A percentile compares a stretch with the other conserved stretches of the same genome.
Evolutionary conservation across 2,888 invertebrate species (phyloP).

Genomic region (Mylabris sibirica): DNA sequence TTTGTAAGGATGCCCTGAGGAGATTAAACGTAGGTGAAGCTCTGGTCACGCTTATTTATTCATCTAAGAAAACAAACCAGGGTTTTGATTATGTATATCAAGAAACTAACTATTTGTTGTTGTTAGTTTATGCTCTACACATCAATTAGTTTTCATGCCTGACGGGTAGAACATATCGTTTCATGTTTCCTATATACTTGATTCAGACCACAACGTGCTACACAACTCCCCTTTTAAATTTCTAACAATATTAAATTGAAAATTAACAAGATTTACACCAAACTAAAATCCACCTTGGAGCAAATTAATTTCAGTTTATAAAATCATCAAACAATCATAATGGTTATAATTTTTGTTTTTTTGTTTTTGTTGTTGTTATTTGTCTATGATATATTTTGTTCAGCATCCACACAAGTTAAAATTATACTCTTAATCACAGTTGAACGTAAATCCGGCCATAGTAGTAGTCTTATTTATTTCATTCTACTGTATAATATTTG

Average conservation of each 20-base stretch:
- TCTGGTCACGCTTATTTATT: constrained; percentile 6
- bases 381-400: neutral
- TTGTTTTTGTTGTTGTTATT: neutral
- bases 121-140: constrained; percentile 12
- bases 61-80: neutral
- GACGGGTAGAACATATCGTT: neutral
- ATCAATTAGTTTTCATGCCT: constrained; percentile 13
- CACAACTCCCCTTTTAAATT: neutral
- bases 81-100: constrained; percentile 12
- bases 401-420: neutral
- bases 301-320: neutral
- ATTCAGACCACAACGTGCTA: neutral
- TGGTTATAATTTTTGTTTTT: neutral
- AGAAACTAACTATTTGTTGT: constrained; percentile 12
- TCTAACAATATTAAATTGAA: constrained; percentile 5
- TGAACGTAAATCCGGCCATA: constrained; percentile 1
- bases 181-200: neutral
- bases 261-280: constrained; percentile 10
- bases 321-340: neutral
- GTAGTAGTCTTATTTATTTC: constrained; percentile 27
- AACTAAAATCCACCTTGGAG: constrained; percentile 1
- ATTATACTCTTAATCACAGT: neutral
- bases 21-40: constrained; percentile 12
- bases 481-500: constrained; percentile 32
- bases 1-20: neutral